These are phyloP conservation scores for Cyclargus thomasi DNA, from an alignment of 1,140 invertebrate species.

Conservation along the genomic window DNA sequence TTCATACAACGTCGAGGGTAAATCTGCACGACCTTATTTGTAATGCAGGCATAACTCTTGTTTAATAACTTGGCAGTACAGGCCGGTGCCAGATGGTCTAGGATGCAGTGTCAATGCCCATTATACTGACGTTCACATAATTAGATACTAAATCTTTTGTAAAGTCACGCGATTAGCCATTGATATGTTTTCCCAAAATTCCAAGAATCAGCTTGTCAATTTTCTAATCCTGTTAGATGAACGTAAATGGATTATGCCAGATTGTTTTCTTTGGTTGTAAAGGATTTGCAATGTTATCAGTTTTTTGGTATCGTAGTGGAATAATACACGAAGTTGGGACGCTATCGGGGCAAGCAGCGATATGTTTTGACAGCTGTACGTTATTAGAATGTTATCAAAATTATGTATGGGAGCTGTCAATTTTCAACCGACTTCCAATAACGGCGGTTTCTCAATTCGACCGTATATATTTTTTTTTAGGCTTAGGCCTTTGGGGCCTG, in stretches of 20 bases:
- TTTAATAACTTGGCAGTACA: conserved; percentile 26
- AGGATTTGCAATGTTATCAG: not conserved
- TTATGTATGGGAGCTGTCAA: too few relatives aligned
- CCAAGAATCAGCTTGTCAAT: not conserved
- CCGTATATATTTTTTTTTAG: too few relatives aligned
- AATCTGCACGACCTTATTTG: conserved; percentile 17
- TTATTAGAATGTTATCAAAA: too few relatives aligned
- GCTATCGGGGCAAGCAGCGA: too few relatives aligned
- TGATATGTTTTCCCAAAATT: not conserved
- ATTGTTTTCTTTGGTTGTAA: too few relatives aligned
- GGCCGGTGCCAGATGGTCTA: conserved; percentile 52
- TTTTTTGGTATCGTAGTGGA: not conserved
- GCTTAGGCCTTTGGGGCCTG: too few relatives aligned
- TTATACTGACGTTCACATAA: conserved; percentile 41
- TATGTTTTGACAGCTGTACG: too few relatives aligned
- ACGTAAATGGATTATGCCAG: too few relatives aligned
- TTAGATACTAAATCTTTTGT: conserved; percentile 11
- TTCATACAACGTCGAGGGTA: not conserved
- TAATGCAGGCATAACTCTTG: conserved; percentile 20
- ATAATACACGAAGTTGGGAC: too few relatives aligned
- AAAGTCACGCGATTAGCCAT: not conserved
- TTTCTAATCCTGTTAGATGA: not conserved
- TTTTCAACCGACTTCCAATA: too few relatives aligned
- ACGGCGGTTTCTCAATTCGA: too few relatives aligned
- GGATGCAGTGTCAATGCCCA: conserved; percentile 37